Evolutionary conservation across 2,113 vertebrate species (phyloP), one percentile per base, ranked within the genome.

Genomic region (Chionodraco myersi): DNA sequence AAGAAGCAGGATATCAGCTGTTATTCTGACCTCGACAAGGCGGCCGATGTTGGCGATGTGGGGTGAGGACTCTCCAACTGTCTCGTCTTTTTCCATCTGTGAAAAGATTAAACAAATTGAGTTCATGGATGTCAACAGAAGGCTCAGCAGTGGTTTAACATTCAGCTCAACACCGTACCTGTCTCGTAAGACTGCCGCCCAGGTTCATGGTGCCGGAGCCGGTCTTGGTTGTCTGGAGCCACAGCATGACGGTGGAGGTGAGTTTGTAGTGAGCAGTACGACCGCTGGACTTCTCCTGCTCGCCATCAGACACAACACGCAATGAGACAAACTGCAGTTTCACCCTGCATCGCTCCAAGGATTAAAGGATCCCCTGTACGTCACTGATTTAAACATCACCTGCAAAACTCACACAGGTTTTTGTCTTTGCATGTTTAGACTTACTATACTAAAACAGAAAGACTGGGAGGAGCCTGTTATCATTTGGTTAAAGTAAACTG

Each of bases 181-280:
- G 98, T 96, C 98, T 96, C 88, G 98, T 99, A 2, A 99, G 97
- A 92, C 98, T 99, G 82, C 98, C 98, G 3, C 98, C 97, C 0
- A 99, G 95, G 94, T 99, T 99, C 97, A 99, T 99, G 85, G 98
- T 99, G 52, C 98, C 98, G 0, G 98, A 99, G 77, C 96, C 97
- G 0, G 96, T 96, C 88, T 99, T 99, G 64, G 98, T 99, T 82
- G 98, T 99, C 89, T 99, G 98, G 91, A 99, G 96, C 98, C 98
- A 99, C 82, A 99, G 95, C 98, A 99, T 99, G 93, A 99, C 98
- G 0, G 98, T 99, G 86, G 98, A 99, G 92, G 98, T 99, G 95
- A 99, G 95, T 94, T 99, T 99, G 93, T 99, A 99, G 91, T 99
- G 98, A 88, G 98, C 98, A 0, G 96, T 98, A 12, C 98, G 98